These are phyloP conservation scores for Lepidocolaptes lacrymiger DNA, from an alignment of 2,797 vertebrate species.

Conservation along the genomic window DNA sequence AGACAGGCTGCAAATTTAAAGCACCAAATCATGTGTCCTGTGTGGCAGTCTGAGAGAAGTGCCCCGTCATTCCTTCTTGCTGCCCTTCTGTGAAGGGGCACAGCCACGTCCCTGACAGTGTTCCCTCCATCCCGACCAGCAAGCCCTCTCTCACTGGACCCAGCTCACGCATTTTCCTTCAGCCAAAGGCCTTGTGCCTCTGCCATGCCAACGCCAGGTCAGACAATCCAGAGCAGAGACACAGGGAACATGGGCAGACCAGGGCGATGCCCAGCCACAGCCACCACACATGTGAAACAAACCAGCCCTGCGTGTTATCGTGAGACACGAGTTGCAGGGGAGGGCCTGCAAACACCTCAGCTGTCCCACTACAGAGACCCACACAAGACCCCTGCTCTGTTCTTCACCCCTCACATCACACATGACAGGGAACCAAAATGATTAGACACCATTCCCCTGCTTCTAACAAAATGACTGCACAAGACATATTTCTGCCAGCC, in stretches of 20 bases:
- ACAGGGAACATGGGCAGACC: background rate
- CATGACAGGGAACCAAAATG: background rate
- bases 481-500: background rate
- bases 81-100: rapidly evolving
- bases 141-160: background rate
- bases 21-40: rapidly evolving
- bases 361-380: background rate
- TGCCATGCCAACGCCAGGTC: background rate
- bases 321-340: background rate
- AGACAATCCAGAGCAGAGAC: background rate
- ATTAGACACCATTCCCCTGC: background rate
- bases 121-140: background rate
- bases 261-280: rapidly evolving
- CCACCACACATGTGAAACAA: rapidly evolving
- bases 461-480: background rate
- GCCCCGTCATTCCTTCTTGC: rapidly evolving
- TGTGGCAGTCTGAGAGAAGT: background rate
- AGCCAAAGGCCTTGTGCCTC: background rate
- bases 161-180: background rate
- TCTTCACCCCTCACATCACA: background rate
- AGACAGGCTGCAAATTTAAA: background rate
- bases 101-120: rapidly evolving
- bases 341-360: background rate
- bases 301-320: rapidly evolving
- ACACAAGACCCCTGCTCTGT: background rate